Base-by-base conservation (phyloP, 1,140 invertebrate genomes). In the Lepeophtheirus salmonis region DNA sequence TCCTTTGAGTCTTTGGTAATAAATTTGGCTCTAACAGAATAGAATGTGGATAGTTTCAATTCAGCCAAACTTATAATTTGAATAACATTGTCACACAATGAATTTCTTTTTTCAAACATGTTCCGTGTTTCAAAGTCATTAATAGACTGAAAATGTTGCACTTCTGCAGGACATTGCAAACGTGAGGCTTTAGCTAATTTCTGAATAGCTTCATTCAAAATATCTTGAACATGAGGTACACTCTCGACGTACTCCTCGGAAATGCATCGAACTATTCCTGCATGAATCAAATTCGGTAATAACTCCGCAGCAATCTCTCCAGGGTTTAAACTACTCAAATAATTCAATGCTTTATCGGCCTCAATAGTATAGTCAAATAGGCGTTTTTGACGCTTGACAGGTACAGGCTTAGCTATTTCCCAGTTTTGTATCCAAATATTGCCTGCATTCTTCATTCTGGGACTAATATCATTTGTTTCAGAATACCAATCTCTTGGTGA, bases 311-410 rank as follows among this genome's bases (percentile, higher is more conserved):
- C 80, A 3, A 88, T 78, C 66, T 84, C 77, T n/a, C 79, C 77
- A n/a, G 87, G 75, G 14, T 75, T 72, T 55, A 76, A 63, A 0
- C 71, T 80, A 49, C 82, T 78, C 62, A 95, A 71, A 69, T 79
- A 91, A 69, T 95, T 86, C 16, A 96, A 72, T 26, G 89, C 86
- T 72, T 92, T 92, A 68, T 97, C 86, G 0, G 89, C 92, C 73
- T 97, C 92, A 54, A 83, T 80, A 0, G 89, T 91, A 66, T 97
- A 92, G 70, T 97, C 90, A 71, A 98, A 98, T 1, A 97, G 74
- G 53, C 91, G 77, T 67, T 84, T 83, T 71, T 97, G 95, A 48
- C 86, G 73, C 51, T 80, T 73, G 0, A 88, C 88, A 0, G 92
- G 89, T 12, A 96, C 81, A 0, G 90, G 80, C 63, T 83, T 79